These are phyloP conservation scores for Scotopteryx bipunctaria DNA, from an alignment of 2,888 invertebrate genomes.

Conservation along the genomic window DNA sequence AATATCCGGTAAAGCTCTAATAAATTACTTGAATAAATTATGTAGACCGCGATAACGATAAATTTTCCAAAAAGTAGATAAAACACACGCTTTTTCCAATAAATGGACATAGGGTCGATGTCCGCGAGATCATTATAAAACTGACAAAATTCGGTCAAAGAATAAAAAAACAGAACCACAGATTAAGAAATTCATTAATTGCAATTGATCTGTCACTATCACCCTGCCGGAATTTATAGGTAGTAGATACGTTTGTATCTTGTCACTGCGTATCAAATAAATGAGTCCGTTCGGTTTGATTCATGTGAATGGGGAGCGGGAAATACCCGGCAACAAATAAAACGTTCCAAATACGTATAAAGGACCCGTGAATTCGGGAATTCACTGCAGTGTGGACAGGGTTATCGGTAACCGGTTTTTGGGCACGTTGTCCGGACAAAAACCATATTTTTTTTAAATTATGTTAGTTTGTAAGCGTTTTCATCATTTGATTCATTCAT, in stretches of 20 bases:
- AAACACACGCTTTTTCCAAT: no score
- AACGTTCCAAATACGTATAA: constrained; percentile 58
- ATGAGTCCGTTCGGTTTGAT: constrained; percentile 79
- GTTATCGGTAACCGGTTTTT: constrained; percentile 23
- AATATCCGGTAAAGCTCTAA: not conserved
- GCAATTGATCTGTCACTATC: constrained; percentile 28
- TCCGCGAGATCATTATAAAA: not conserved
- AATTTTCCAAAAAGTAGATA: no score
- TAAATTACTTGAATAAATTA: not conserved
- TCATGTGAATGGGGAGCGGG: constrained; percentile 77
- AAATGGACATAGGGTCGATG: no score
- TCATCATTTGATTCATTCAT: no score
- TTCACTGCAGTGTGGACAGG: constrained; percentile 43
- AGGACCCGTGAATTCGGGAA: constrained; percentile 42
- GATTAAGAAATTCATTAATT: constrained; percentile 27
- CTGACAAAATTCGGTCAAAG: not conserved
- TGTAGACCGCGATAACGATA: not conserved
- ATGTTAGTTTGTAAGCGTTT: no score
- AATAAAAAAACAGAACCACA: constrained; percentile 4
- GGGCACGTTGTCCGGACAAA: not conserved
- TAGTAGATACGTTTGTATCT: constrained; percentile 57
- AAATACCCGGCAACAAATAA: constrained; percentile 75
- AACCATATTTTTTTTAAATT: not conserved
- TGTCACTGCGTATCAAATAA: constrained; percentile 74
- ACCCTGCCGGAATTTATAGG: constrained; percentile 44